Base-by-base conservation (phyloP, 2,888 invertebrate genomes). In the Galeruca laticollis region DNA sequence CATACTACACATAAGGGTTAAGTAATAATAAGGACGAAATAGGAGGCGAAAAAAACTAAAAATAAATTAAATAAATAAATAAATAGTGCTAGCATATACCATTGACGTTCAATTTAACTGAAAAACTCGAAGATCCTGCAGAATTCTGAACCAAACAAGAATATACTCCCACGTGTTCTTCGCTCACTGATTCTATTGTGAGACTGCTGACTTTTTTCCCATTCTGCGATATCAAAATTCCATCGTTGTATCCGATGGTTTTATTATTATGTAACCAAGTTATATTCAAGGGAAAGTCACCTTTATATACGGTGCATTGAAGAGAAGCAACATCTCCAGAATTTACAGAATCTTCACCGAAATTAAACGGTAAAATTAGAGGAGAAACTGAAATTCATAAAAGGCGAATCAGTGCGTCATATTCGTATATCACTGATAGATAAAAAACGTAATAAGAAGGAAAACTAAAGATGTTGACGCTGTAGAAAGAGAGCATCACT, bases 211-310 rank as follows among this genome's bases (percentile, higher is more conserved):
- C 87, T 79, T 88, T 88, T 69, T 80, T 82, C 70, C 83, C 84
- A 74, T 81, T 82, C 78, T 86, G 87, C 69, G 86, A 86, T 70
- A 88, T 85, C 69, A 85, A 84, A 54, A 78, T 70, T 15, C 79
- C 78, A 26, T 72, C 69, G 33, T 66, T 60, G 21, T 68, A 56
- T 18, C 47, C 81, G 18, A 88, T 78, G 35, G 81, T 75, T 73
- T 83, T 82, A 67, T 84, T 86, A 76, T 89, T 87, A 79, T 89
- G 88, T 57, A 87, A 89, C 94, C 94, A 95, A 61, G 88, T 88
- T 70, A 95, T 91, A 74, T 89, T 89, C 67, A 95, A 87, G 9
- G 95, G 95, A 73, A 91, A 73, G 83, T 95, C 95, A 43, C 95
- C 94, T 84, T 92, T 92, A 76, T 88, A 89, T 26, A 92, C 92